Evolutionary conservation across 2,113 vertebrate species (phyloP).

Genomic region (Indicator indicator): DNA sequence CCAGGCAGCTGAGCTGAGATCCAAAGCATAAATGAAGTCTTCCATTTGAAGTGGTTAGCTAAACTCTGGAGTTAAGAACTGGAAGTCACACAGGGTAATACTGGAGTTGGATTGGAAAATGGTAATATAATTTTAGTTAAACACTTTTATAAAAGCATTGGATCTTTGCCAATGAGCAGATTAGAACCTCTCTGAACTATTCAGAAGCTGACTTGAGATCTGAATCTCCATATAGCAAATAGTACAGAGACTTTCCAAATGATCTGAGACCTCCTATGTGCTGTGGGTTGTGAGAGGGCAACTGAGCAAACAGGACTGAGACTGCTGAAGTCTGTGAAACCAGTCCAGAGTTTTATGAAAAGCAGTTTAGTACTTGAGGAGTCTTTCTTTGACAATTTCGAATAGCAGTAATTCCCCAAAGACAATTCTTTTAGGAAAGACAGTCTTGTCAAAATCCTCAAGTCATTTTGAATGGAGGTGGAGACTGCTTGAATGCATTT

Average conservation of each 20-base stretch:
- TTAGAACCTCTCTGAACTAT: background rate
- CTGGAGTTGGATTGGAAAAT: background rate
- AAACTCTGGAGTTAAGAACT: background rate
- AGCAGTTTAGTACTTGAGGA: background rate
- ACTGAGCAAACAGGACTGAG: background rate
- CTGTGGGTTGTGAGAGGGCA: rapidly evolving
- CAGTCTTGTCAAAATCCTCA: background rate
- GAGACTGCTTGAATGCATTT: background rate
- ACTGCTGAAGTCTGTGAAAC: background rate
- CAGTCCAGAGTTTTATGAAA: background rate
- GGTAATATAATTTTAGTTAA: background rate
- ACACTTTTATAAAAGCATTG: background rate
- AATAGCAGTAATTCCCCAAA: background rate
- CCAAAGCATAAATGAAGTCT: background rate
- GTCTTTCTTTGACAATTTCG: background rate
- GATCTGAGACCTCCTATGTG: background rate
- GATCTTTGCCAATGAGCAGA: background rate
- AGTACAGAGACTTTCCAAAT: background rate
- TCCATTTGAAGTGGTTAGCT: background rate
- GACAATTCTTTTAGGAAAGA: background rate
- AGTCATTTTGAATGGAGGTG: background rate
- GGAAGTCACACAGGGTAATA: background rate
- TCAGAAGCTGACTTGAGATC: background rate
- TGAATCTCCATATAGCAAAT: background rate
- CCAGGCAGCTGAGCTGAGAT: background rate